A percentile compares a stretch with the other conserved stretches of the same genome.
Conservation (phyloP, 1,140 invertebrate genomes). For the Drosophila ficusphila region DNA sequence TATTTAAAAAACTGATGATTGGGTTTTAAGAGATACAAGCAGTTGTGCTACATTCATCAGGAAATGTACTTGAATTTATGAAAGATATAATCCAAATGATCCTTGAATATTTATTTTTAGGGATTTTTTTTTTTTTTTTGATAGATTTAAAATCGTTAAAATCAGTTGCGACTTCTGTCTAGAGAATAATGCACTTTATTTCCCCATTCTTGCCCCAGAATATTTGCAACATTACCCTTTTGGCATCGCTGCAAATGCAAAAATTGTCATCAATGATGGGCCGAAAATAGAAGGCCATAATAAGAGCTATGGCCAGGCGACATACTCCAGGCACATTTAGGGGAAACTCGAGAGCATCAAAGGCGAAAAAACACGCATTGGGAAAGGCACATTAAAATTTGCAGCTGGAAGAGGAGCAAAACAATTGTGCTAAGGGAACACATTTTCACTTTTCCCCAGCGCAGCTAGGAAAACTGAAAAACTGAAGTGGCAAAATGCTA, state of each 20-base stretch:
- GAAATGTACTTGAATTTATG: background rate
- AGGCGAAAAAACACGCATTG: slow-evolving; percentile 34
- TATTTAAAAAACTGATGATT: background rate
- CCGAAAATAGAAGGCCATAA: slow-evolving; percentile 58
- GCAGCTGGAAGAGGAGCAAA: slow-evolving; percentile 31
- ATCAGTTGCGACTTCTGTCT: too few relatives aligned
- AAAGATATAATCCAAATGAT: too few relatives aligned
- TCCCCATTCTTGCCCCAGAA: background rate
- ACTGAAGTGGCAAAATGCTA: slow-evolving; percentile 44
- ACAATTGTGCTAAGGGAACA: slow-evolving; percentile 51
- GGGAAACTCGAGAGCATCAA: slow-evolving; percentile 56
- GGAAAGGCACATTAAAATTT: slow-evolving; percentile 61
- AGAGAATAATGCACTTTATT: too few relatives aligned
- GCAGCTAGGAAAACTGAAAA: slow-evolving; percentile 26
- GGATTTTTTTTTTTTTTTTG: too few relatives aligned
- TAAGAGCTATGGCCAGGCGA: slow-evolving; percentile 38
- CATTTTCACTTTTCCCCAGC: slow-evolving; percentile 46
- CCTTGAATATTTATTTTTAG: too few relatives aligned
- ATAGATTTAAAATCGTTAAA: background rate
- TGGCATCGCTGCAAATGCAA: slow-evolving; percentile 4
- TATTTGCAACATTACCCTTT: slow-evolving; percentile 19
- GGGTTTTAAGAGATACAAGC: background rate
- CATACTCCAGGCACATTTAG: slow-evolving; percentile 48
- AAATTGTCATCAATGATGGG: slow-evolving; percentile 45
- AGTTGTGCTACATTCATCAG: background rate